Base-by-base conservation (phyloP, 2,888 invertebrate species). In the Camptogramma bilineatum region DNA sequence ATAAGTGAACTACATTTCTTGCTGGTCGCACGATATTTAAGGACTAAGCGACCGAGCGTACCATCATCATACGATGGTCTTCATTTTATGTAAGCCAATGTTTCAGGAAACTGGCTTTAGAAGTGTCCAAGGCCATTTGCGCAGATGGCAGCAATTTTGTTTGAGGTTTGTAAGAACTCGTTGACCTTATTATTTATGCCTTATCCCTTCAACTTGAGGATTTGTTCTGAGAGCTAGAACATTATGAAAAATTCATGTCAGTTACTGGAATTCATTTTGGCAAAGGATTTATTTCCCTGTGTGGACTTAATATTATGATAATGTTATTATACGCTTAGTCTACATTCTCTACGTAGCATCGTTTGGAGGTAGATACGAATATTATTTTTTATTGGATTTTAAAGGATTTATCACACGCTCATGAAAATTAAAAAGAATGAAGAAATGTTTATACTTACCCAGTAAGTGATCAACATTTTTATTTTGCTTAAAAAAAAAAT, bases 61-160 rank as follows among this genome's bases (percentile, higher is more conserved):
- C 44, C 16, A 44, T 17, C 0, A 13, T 44, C 16, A 44, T 17
- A 17, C 16, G 1, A 7, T 42, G 17, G 44, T 17, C n/a, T 4
- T 10, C 44, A 17, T 44, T 16, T 8, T 17, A 44, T 44, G 17
- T 7, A 44, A 44, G 17, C 42, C n/a, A 17, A 17, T 1, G 8
- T 8, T 44, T 16, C 17, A 50, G 39, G 44, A 56, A 52, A 57
- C 53, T 8, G 66, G 50, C 52, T 56, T 46, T 48, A 46, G 70
- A 63, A 63, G 61, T 66, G 76, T 68, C 64, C 59, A 68, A 70
- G 58, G 57, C 73, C 71, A 78, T 83, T 80, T 75, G 69, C 76
- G 64, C 73, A 76, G 74, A 79, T 77, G 71, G 73, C 75, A 73
- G 73, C 77, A 73, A 78, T 79, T 80, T 81, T 76, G 77, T 76